phyloP scores from a whole-genome alignment of 1,140 invertebrate genomes.

The Scaptodrosophila lebanonensis region DNA sequence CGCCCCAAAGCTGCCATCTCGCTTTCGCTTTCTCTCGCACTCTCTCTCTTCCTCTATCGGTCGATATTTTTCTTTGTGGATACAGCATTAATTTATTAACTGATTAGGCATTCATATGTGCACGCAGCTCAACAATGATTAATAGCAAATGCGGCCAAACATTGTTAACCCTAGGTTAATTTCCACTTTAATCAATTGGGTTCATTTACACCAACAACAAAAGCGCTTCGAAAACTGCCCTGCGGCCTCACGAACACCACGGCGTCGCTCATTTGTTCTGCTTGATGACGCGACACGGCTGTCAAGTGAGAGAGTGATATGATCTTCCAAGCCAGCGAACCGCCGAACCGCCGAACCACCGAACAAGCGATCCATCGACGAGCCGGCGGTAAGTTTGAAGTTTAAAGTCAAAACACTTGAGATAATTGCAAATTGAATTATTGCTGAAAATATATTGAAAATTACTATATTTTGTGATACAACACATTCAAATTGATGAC shows the following conservation, averaged over 20 bases:
- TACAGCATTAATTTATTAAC: slow-evolving; percentile 59
- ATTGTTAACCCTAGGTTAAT: slow-evolving; percentile 74
- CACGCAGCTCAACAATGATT: slow-evolving; percentile 42
- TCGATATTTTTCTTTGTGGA: no score
- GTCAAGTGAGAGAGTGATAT: neutral
- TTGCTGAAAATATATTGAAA: slow-evolving; percentile 74
- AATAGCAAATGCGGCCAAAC: slow-evolving; percentile 69
- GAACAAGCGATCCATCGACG: slow-evolving; percentile 12
- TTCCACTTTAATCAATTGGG: slow-evolving; percentile 76
- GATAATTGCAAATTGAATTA: slow-evolving; percentile 76
- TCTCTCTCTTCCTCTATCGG: no score
- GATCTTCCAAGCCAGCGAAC: slow-evolving; percentile 22
- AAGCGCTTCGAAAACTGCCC: slow-evolving; percentile 37
- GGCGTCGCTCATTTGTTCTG: slow-evolving; percentile 58
- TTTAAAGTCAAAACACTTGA: slow-evolving; percentile 65
- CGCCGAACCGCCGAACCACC: neutral
- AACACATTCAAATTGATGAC: slow-evolving; percentile 75
- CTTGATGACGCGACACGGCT: slow-evolving; percentile 46
- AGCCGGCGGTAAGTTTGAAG: slow-evolving; percentile 25
- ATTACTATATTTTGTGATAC: slow-evolving; percentile 73
- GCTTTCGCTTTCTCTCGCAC: no score
- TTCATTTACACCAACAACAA: slow-evolving; percentile 62
- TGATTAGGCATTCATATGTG: slow-evolving; percentile 72
- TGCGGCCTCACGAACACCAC: slow-evolving; percentile 7
- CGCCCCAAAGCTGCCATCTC: slow-evolving; percentile 50